Evolutionary conservation across 2,888 invertebrate genomes (phyloP).

Genomic region (Pristionchus exspectatus): DNA sequence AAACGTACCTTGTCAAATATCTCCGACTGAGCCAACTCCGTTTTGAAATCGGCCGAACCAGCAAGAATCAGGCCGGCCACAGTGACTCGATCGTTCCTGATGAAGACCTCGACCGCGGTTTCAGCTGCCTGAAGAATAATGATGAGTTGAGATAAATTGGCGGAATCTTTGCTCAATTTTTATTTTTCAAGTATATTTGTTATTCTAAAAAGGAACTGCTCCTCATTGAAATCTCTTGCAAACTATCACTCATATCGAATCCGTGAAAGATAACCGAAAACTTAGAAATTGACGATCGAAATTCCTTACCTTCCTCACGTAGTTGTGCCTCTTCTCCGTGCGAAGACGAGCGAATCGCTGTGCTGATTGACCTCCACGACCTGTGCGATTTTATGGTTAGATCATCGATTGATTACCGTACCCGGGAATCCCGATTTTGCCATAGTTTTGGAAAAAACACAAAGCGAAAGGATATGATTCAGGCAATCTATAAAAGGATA

Average conservation of each 20-base stretch:
- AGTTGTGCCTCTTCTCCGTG: conserved; percentile 99
- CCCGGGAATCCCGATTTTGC: too few species aligned
- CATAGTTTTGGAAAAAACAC: too few species aligned
- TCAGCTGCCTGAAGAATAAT: conserved; percentile 86
- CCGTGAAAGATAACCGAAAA: background rate
- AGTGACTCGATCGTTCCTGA: conserved; percentile 93
- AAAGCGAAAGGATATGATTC: too few species aligned
- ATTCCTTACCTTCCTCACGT: conserved; percentile 88
- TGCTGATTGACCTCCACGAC: conserved; percentile 98
- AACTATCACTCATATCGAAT: background rate
- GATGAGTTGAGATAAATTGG: too few species aligned
- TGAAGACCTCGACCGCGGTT: conserved; percentile 96
- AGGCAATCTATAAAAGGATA: too few species aligned
- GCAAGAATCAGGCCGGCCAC: conserved; percentile 97
- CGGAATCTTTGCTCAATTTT: too few species aligned
- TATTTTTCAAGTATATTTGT: too few species aligned
- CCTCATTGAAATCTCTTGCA: too few species aligned
- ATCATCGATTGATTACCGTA: background rate
- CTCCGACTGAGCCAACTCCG: conserved; percentile 98
- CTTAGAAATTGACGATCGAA: background rate
- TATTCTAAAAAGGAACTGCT: too few species aligned
- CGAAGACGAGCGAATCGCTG: conserved; percentile 98
- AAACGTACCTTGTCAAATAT: conserved; percentile 99
- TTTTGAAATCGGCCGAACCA: conserved; percentile 99
- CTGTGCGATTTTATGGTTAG: too few species aligned